Percentiles rank a stretch among this genome's conserved stretches.
Evolutionary conservation across 2,888 invertebrate species (phyloP).

Genomic region (Drosophila peninsularis): DNA sequence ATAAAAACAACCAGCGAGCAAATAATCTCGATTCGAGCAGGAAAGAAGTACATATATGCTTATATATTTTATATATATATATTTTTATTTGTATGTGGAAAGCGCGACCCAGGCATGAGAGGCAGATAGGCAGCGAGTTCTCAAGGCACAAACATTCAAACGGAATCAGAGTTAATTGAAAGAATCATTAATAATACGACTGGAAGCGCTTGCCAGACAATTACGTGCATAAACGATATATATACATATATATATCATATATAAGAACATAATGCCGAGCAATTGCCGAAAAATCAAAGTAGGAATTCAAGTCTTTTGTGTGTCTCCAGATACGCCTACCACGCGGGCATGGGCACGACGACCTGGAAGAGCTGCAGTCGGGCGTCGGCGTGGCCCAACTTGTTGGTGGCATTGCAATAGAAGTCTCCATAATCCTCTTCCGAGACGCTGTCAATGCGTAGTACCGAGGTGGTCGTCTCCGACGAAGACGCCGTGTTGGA

Average conservation of each 20-base stretch:
- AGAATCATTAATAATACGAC: conserved; percentile 78
- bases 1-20: not conserved
- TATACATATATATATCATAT: not conserved
- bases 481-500: conserved; percentile 83
- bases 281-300: conserved; percentile 66
- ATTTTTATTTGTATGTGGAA: conserved; percentile 38
- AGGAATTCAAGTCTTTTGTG: conserved; percentile 67
- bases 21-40: conserved; percentile 20
- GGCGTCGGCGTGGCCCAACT: conserved; percentile 83
- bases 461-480: conserved; percentile 83
- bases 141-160: conserved; percentile 70
- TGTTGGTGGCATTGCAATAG: conserved; percentile 84
- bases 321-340: conserved; percentile 29
- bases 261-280: conserved; percentile 33
- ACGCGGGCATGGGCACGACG: conserved; percentile 80
- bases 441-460: conserved; percentile 79
- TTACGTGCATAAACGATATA: conserved; percentile 6
- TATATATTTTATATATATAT: conserved; percentile 19
- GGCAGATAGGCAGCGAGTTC: conserved; percentile 38
- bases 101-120: conserved; percentile 41
- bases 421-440: conserved; percentile 83
- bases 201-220: conserved; percentile 41
- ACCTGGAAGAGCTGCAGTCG: conserved; percentile 82
- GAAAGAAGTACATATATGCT: conserved; percentile 25
- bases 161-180: conserved; percentile 81